phyloP scores from a whole-genome alignment of 37 sponge, comb jelly and placozoan genomes.

The Lycopodina hypogea region DNA sequence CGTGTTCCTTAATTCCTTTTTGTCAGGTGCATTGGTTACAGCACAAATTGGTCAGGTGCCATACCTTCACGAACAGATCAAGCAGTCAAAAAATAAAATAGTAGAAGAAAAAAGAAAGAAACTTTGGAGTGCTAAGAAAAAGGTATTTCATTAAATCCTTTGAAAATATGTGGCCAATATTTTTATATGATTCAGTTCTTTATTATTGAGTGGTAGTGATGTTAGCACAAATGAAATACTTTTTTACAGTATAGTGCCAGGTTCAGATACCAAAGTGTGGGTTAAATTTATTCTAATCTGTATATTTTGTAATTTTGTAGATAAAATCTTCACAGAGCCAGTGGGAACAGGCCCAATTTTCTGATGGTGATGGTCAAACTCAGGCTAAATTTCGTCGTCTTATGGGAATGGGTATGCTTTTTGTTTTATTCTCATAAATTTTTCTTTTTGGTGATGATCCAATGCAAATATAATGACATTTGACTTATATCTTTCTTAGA shows the following conservation, averaged over 20 bases:
- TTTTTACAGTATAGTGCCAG: no score
- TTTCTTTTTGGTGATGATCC: background rate
- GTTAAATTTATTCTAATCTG: no score
- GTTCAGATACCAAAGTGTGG: no score
- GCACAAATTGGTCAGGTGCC: no score
- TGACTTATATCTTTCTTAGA: no score
- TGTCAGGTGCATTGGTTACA: no score
- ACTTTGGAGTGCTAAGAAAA: conserved; percentile 53
- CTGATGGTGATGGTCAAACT: conserved; percentile 22
- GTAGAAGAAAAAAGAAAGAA: conserved; percentile 53
- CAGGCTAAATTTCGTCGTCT: conserved; percentile 67
- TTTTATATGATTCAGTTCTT: no score
- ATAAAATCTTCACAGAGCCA: conserved; percentile 16
- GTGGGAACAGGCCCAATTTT: conserved; percentile 42
- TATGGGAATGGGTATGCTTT: conserved; percentile 56
- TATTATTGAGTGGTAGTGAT: no score
- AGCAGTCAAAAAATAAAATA: background rate
- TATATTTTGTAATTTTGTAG: background rate
- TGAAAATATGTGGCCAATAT: no score
- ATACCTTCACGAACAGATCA: background rate
- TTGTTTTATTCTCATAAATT: background rate
- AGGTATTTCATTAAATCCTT: conserved; percentile 12
- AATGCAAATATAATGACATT: background rate
- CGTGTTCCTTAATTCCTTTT: no score
- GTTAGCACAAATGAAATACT: no score